These are phyloP conservation scores for Drosophila persimilis DNA, from an alignment of 1,140 invertebrate species.

Conservation along the genomic window DNA sequence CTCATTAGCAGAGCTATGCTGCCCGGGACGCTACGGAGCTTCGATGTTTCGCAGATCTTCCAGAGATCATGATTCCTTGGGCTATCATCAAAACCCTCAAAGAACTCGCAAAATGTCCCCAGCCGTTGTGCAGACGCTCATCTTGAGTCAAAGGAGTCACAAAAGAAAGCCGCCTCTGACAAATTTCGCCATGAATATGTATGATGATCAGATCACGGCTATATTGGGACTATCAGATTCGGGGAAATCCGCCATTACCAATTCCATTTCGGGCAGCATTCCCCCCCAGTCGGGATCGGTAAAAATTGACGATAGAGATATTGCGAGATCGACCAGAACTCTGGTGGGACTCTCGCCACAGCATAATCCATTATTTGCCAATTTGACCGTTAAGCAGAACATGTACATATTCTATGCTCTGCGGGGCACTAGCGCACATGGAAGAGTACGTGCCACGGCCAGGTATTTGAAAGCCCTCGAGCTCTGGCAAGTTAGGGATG, in stretches of 20 bases:
- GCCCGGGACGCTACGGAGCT: conserved; percentile 21
- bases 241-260: conserved; percentile 9
- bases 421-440: neutral
- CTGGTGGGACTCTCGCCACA: conserved; percentile 9
- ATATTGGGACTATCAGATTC: conserved; percentile 21
- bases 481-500: neutral
- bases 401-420: conserved; percentile 6
- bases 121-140: conserved; percentile 3
- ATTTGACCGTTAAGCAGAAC: conserved; percentile 11
- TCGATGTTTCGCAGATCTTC: neutral
- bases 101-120: neutral
- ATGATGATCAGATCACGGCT: conserved; percentile 27
- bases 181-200: conserved; percentile 33
- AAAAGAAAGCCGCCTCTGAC: neutral
- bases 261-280: conserved; percentile 17
- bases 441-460: neutral
- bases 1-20: neutral
- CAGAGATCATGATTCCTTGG: too few relatives aligned
- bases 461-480: conserved; percentile 19
- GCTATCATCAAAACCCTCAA: neutral
- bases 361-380: conserved; percentile 17
- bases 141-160: neutral
- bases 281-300: conserved; percentile 2
- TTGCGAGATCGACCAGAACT: neutral
- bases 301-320: conserved; percentile 15